A percentile compares a stretch with the other conserved stretches of the same genome.
These are phyloP conservation scores for Synergus itoensis DNA, from an alignment of 2,888 invertebrate genomes.

Conservation along the genomic window DNA sequence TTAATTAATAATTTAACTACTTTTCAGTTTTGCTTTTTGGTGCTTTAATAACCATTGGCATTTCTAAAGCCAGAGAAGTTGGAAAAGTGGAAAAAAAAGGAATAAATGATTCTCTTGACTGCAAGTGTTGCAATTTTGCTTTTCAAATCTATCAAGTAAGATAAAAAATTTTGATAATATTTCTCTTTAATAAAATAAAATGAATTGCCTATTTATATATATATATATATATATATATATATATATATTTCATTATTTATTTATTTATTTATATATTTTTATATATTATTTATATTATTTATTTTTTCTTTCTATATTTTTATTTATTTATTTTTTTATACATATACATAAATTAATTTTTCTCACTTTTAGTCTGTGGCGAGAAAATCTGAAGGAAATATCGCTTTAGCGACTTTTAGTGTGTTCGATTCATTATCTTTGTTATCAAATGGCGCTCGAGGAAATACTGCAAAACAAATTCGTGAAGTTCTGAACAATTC, in stretches of 20 bases:
- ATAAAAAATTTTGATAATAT: background rate
- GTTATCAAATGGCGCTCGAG: conserved; percentile 66
- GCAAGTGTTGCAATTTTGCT: conserved; percentile 18
- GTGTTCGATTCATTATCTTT: conserved; percentile 70
- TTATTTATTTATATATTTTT: too few species aligned
- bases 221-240: too few species aligned
- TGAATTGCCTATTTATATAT: background rate
- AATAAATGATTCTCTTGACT: background rate
- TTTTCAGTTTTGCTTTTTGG: background rate
- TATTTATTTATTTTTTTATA: too few species aligned
- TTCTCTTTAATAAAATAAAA: background rate
- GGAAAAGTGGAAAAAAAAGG: background rate
- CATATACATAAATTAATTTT: background rate
- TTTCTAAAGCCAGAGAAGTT: background rate
- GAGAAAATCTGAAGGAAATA: conserved; percentile 8
- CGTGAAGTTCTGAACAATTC: conserved; percentile 35
- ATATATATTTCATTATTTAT: too few species aligned
- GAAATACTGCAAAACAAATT: conserved; percentile 65
- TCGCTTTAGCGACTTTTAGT: conserved; percentile 67
- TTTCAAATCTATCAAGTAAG: conserved; percentile 23
- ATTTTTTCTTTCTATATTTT: too few species aligned
- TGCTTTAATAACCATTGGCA: background rate
- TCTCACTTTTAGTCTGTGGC: background rate
- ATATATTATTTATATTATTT: too few species aligned
- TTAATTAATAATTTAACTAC: background rate